Evolutionary conservation across 2,797 vertebrate species (phyloP).

Genomic region (Okamejei kenojei): DNA sequence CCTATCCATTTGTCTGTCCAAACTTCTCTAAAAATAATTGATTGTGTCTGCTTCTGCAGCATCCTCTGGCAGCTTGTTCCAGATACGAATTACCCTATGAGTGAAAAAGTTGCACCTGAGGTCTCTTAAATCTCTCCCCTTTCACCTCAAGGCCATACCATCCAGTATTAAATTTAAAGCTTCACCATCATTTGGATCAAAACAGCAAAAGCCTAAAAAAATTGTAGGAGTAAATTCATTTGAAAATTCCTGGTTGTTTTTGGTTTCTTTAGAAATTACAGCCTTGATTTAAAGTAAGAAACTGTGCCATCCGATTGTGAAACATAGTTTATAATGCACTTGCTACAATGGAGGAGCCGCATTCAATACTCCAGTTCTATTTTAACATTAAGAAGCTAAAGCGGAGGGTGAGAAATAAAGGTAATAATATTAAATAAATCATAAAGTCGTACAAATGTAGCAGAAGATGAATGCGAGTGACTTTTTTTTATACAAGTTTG

Average conservation of each 20-base stretch:
- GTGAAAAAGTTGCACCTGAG: too few species aligned
- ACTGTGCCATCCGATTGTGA: neutral
- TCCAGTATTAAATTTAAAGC: neutral
- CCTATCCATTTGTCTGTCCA: too few species aligned
- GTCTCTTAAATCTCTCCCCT: too few species aligned
- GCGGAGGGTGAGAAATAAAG: neutral
- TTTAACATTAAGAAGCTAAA: neutral
- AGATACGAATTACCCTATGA: too few species aligned
- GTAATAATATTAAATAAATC: neutral
- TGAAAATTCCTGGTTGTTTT: neutral
- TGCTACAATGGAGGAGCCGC: neutral
- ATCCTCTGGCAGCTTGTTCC: too few species aligned
- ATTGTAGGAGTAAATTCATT: neutral
- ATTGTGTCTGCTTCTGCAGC: too few species aligned
- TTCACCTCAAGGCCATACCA: too few species aligned
- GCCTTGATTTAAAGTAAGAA: neutral
- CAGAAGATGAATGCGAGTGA: neutral
- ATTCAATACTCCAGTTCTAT: neutral
- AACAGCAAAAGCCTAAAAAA: neutral
- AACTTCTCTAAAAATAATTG: too few species aligned
- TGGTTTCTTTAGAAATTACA: neutral
- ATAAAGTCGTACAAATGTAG: neutral
- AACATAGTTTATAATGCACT: neutral
- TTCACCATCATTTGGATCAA: neutral
- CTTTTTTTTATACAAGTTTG: neutral